Evolutionary conservation across 2,113 vertebrate genomes (phyloP), one percentile per base, ranked within the genome.

Genomic region (Tretioscincus oriximinensis): DNA sequence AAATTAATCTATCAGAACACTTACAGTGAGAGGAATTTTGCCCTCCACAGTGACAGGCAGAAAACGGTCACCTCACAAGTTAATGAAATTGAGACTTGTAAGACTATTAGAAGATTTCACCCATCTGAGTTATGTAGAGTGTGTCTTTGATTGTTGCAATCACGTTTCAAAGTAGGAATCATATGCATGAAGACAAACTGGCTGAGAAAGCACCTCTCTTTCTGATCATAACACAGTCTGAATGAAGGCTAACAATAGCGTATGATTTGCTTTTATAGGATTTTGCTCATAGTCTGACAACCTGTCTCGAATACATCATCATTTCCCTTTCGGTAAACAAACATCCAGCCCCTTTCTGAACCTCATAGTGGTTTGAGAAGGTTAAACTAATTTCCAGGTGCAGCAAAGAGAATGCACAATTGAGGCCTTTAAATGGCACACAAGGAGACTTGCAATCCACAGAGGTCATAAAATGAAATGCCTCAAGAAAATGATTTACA

Each of bases 51-150:
- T 86, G 85, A 90, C 81, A 88, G 45, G 80, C 41, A 89, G 90
- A 82, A 81, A 84, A 77, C 31, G 75, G 76, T 89, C 86, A 85
- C 82, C 88, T 91, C 89, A 82, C 81, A 77, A 88, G 80, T 83
- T 93, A 93, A 91, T 91, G 88, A 93, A 93, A 91, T 81, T 68
- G 87, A 89, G 83, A 80, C 81, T 81, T 77, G 76, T 64, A 73
- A 89, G 78, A 77, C 81, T 88, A 54, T 88, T 88, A 88, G 85
- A 86, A 78, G 84, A 85, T 84, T 90, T 90, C 81, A 86, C 78
- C 85, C 82, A 54, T 86, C 86, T 84, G 90, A 88, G 85, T 91
- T 91, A 90, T 88, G 82, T 86, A 82, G 93, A 90, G 84, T 92
- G 85, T 69, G 83, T 76, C 79, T 88, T 69, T 74, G 81, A 82